A percentile compares a stretch with the other conserved stretches of the same genome.
These are phyloP conservation scores for Lordiphosa clarofinis DNA, from an alignment of 1,140 invertebrate genomes.

Conservation along the genomic window DNA sequence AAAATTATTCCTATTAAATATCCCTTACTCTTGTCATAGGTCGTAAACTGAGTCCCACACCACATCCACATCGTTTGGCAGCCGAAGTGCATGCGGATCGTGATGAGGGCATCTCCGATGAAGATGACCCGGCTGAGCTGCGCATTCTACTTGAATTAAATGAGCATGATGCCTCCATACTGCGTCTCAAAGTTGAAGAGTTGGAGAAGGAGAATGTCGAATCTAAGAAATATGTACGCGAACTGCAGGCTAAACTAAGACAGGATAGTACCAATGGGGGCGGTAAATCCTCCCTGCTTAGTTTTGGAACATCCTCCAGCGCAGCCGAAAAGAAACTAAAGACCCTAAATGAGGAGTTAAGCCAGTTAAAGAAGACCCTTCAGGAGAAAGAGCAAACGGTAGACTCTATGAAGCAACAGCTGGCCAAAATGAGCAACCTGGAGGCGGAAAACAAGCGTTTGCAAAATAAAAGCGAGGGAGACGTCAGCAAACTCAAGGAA, in stretches of 20 bases:
- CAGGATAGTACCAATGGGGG: constrained; percentile 66
- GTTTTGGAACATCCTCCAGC: constrained; percentile 46
- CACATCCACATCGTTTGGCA: constrained; percentile 82
- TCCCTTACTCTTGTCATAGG: constrained; percentile 72
- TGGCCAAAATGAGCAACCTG: constrained; percentile 84
- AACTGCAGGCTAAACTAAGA: constrained; percentile 86
- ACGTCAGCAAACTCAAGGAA: constrained; percentile 65
- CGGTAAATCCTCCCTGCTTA: constrained; percentile 48
- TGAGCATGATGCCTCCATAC: constrained; percentile 91
- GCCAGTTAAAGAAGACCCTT: constrained; percentile 86
- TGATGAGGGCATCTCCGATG: constrained; percentile 87
- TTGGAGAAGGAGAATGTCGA: constrained; percentile 89
- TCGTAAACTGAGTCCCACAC: constrained; percentile 84
- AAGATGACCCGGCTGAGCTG: constrained; percentile 88
- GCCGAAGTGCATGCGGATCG: constrained; percentile 85
- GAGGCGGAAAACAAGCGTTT: constrained; percentile 87
- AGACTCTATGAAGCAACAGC: constrained; percentile 87
- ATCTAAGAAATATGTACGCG: constrained; percentile 87
- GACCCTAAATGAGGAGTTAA: constrained; percentile 86
- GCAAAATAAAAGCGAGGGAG: constrained; percentile 45
- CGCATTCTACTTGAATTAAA: constrained; percentile 91
- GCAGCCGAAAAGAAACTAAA: constrained; percentile 86
- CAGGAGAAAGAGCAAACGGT: constrained; percentile 91
- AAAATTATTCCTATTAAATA: neutral
- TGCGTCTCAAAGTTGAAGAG: constrained; percentile 91